Conservation (phyloP, 2,113 vertebrate species). For the Laticauda colubrina region DNA sequence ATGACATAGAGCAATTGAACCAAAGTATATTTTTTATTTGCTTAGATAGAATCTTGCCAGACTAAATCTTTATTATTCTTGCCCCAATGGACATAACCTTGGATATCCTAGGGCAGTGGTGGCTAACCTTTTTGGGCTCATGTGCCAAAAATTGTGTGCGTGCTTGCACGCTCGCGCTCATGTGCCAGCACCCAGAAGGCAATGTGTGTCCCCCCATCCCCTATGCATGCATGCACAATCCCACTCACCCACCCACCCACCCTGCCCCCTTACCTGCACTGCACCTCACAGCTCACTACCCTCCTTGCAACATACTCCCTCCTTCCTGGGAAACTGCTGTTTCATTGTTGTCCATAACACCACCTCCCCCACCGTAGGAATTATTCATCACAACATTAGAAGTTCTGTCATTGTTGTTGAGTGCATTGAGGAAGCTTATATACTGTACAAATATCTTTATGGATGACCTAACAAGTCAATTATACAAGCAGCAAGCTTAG, state of each 20-base stretch:
- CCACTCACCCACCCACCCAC: too few species aligned
- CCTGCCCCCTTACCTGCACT: too few species aligned
- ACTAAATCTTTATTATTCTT: neutral
- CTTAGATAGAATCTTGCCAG: too few species aligned
- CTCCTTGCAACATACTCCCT: neutral
- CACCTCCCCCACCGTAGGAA: neutral
- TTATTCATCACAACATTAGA: neutral
- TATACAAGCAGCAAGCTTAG: neutral
- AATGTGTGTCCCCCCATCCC: too few species aligned
- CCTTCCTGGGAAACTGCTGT: neutral
- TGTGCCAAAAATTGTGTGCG: too few species aligned
- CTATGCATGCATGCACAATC: too few species aligned
- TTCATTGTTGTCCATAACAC: neutral
- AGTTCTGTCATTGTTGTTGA: neutral
- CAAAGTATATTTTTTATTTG: neutral
- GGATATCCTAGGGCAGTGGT: neutral
- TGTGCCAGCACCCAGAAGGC: too few species aligned
- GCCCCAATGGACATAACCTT: neutral
- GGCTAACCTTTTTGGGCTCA: too few species aligned
- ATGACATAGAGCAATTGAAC: neutral
- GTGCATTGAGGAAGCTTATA: neutral
- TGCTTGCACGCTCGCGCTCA: too few species aligned
- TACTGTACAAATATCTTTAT: neutral
- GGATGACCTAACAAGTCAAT: neutral
- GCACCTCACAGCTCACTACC: neutral